phyloP scores from a whole-genome alignment of 2,113 vertebrate species.

The Phainopepla nitens region DNA sequence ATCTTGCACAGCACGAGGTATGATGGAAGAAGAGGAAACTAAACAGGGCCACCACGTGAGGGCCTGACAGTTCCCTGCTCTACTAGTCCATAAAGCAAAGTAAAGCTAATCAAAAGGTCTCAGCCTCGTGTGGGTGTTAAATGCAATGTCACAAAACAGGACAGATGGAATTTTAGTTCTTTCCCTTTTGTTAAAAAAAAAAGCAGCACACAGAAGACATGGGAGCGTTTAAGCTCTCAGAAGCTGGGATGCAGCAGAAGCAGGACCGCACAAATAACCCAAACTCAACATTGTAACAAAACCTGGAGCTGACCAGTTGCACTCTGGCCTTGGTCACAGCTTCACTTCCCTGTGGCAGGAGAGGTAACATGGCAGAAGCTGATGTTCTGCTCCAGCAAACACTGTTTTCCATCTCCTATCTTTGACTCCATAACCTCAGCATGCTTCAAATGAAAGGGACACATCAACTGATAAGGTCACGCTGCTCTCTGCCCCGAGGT shows the following conservation, averaged over 20 bases:
- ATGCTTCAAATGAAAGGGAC: background rate
- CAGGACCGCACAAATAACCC: background rate
- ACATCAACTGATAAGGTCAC: background rate
- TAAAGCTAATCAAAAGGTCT: background rate
- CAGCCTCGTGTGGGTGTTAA: rapidly evolving
- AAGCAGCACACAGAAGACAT: background rate
- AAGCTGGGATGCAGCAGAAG: background rate
- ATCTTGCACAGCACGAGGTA: background rate
- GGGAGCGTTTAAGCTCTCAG: background rate
- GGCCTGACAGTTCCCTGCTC: background rate
- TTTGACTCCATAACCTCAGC: background rate
- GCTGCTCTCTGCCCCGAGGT: background rate
- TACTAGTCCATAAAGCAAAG: background rate
- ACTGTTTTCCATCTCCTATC: background rate
- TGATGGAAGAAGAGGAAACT: background rate
- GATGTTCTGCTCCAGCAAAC: background rate
- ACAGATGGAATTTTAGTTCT: background rate
- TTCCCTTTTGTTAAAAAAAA: background rate
- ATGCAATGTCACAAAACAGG: background rate
- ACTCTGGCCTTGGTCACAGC: background rate
- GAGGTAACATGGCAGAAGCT: rapidly evolving
- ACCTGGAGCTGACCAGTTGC: background rate
- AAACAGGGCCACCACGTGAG: background rate
- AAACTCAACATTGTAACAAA: background rate
- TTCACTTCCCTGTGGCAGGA: background rate